phyloP scores from a whole-genome alignment of 53 echinoderm and acorn worm species.

The Arbacia lixula region DNA sequence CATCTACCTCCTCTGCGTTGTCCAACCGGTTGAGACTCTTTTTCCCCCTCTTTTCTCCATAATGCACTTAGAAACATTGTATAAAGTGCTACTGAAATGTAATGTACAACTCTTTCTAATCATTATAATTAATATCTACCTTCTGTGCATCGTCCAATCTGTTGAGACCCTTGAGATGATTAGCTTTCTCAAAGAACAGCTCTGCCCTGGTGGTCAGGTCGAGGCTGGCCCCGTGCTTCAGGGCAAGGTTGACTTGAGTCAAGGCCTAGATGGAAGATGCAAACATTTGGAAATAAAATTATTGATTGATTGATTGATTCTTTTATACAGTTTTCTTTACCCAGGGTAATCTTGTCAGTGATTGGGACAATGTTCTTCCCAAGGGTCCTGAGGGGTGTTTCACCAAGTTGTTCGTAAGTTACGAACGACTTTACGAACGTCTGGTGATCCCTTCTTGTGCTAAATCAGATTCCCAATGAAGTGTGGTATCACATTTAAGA shows the following conservation, averaged over 20 bases:
- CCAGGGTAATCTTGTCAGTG: no score
- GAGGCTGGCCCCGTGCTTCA: slow-evolving; percentile 41
- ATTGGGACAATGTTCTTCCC: not conserved
- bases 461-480: not conserved
- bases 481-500: not conserved
- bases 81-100: no score
- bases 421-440: no score
- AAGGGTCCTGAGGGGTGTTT: no score
- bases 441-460: no score
- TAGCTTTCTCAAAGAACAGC: slow-evolving; percentile 83
- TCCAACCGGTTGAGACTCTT: no score
- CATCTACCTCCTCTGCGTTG: no score
- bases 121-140: no score
- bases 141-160: slow-evolving; percentile 68
- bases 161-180: slow-evolving; percentile 73
- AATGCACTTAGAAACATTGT: no score
- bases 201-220: slow-evolving; percentile 67
- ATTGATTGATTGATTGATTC: not conserved
- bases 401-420: no score
- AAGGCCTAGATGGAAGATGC: slow-evolving; percentile 56
- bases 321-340: not conserved
- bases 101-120: no score
- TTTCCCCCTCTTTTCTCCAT: no score
- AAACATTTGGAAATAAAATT: not conserved
- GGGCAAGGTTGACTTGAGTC: slow-evolving; percentile 56